Conservation (phyloP, 2,113 vertebrate species). For the Pao palembangensis region DNA sequence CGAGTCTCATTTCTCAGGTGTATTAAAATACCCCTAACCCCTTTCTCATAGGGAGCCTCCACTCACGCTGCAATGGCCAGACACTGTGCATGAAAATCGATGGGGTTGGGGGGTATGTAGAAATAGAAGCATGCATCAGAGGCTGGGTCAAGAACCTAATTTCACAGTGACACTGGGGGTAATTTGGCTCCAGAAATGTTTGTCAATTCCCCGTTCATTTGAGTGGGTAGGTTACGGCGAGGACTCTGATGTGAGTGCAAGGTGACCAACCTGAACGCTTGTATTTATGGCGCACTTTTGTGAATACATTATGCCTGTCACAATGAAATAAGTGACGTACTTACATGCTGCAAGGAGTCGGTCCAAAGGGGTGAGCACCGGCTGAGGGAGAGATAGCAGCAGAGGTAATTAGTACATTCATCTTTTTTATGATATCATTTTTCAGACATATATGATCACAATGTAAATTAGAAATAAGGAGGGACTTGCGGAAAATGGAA, state of each 20-base stretch:
- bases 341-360: conserved; percentile 88
- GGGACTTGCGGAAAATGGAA: conserved; percentile 98
- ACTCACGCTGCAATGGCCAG: conserved; percentile 83
- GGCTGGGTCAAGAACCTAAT: conserved; percentile 99
- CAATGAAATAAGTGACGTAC: conserved; percentile 99
- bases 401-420: conserved; percentile 99
- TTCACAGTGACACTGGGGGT: conserved; percentile 96
- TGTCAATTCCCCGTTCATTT: conserved; percentile 97
- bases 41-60: conserved; percentile 85
- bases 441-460: conserved; percentile 99
- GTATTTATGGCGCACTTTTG: conserved; percentile 99
- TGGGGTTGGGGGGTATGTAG: conserved; percentile 87
- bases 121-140: conserved; percentile 98
- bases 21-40: conserved; percentile 95
- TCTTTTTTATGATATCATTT: conserved; percentile 99
- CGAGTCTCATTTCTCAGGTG: conserved; percentile 91
- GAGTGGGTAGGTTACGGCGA: conserved; percentile 85
- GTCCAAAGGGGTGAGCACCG: conserved; percentile 89
- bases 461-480: conserved; percentile 99
- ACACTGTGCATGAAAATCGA: conserved; percentile 94
- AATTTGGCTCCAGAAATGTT: conserved; percentile 99
- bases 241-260: conserved; percentile 81
- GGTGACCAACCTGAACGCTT: conserved; percentile 93
- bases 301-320: conserved; percentile 99
- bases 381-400: conserved; percentile 94